These are phyloP conservation scores for Heteropelma amictum DNA, from an alignment of 2,888 invertebrate species.

Conservation along the genomic window DNA sequence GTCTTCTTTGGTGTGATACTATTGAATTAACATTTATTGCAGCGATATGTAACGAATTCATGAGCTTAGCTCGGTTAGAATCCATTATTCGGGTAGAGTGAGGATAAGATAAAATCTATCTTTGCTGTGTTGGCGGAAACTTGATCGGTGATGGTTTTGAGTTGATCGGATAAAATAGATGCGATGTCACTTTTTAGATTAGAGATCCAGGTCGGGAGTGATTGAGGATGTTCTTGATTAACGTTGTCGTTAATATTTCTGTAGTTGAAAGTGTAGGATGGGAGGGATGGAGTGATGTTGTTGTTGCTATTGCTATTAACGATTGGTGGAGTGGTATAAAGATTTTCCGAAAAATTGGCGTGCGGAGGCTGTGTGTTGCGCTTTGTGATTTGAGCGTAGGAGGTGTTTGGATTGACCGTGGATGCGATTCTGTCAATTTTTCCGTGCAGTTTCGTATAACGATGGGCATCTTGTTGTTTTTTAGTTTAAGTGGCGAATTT, in stretches of 20 bases:
- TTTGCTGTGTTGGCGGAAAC: neutral
- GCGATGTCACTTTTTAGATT: neutral
- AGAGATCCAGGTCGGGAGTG: neutral
- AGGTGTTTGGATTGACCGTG: neutral
- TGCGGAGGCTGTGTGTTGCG: neutral
- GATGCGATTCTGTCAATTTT: neutral
- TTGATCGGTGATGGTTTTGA: neutral
- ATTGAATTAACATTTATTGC: slow-evolving; percentile 31
- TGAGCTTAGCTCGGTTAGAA: neutral
- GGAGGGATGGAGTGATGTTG: neutral
- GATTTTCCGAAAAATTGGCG: neutral
- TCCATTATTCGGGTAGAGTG: neutral
- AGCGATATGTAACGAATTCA: neutral
- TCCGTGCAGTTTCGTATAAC: neutral
- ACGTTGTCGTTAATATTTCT: neutral
- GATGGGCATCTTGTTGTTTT: neutral
- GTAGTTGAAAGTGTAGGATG: neutral
- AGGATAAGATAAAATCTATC: slow-evolving; percentile 8
- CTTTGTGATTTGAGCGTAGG: neutral
- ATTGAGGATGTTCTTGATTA: neutral
- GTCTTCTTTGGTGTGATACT: neutral
- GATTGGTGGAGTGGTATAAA: neutral
- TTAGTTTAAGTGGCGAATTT: neutral
- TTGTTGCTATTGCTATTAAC: neutral
- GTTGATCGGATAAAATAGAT: neutral